phyloP scores from a whole-genome alignment of 1,140 invertebrate genomes.

The Eumaeus atala region DNA sequence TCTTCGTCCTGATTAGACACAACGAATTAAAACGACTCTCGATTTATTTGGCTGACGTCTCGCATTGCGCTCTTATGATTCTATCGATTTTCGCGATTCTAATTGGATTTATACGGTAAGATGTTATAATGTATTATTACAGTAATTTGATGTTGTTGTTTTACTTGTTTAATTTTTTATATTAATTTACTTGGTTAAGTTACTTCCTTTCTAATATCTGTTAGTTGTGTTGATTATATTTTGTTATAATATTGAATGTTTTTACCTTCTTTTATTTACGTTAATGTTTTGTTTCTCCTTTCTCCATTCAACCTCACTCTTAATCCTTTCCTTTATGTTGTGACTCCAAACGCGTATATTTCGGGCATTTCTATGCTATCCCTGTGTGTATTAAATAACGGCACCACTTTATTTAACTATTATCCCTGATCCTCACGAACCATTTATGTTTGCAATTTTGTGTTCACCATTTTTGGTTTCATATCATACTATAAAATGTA shows the following conservation, averaged over 20 bases:
- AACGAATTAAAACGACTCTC: slow-evolving; percentile 86
- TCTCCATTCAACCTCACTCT: slow-evolving; percentile 19
- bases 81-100: slow-evolving; percentile 92
- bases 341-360: slow-evolving; percentile 16
- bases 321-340: slow-evolving; percentile 9
- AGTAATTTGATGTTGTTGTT: neutral
- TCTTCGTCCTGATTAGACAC: slow-evolving; percentile 93
- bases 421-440: slow-evolving; percentile 15
- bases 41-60: slow-evolving; percentile 92
- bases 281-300: slow-evolving; percentile 23
- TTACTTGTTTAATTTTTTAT: slow-evolving; percentile 8
- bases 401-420: slow-evolving; percentile 3
- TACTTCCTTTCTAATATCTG: neutral
- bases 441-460: slow-evolving; percentile 23
- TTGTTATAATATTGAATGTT: slow-evolving; percentile 9
- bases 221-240: neutral
- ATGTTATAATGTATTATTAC: slow-evolving; percentile 7
- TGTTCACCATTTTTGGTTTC: slow-evolving; percentile 55
- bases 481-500: slow-evolving; percentile 34
- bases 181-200: neutral
- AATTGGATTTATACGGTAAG: slow-evolving; percentile 89
- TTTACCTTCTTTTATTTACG: slow-evolving; percentile 13
- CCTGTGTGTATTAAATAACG: slow-evolving; percentile 12
- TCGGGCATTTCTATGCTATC: slow-evolving; percentile 17
- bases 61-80: slow-evolving; percentile 90